Percentiles rank a stretch among this genome's conserved stretches.
Evolutionary conservation across 2,797 vertebrate genomes (phyloP).

Genomic region (Ambastaia sidthimunki): DNA sequence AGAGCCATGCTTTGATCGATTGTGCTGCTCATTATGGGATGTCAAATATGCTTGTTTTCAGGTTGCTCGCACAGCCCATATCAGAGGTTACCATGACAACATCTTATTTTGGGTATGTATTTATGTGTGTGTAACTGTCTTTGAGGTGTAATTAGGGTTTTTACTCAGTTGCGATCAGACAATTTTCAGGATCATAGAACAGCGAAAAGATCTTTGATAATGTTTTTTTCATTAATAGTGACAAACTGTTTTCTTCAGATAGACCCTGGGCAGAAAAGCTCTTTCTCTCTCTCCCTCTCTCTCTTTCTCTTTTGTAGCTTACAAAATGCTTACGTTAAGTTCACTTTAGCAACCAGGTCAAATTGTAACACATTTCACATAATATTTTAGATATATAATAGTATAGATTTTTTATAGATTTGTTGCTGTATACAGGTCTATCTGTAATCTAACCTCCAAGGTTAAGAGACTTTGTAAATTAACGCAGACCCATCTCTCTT

Average conservation of each 20-base stretch:
- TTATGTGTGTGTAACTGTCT: neutral
- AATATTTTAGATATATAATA: too few relatives aligned
- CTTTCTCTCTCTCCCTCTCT: too few relatives aligned
- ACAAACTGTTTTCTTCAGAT: neutral
- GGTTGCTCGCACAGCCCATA: neutral
- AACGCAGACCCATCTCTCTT: slow-evolving; percentile 17
- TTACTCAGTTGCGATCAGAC: neutral
- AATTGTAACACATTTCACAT: neutral
- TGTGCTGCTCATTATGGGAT: neutral
- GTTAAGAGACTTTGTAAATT: slow-evolving; percentile 6
- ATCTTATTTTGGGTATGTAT: neutral
- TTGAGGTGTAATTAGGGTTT: neutral
- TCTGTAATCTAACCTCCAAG: neutral
- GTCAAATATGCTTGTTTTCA: slow-evolving; percentile 17
- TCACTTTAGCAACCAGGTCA: neutral
- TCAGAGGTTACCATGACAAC: neutral
- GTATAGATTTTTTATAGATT: too few relatives aligned
- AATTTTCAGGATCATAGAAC: neutral
- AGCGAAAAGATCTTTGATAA: neutral
- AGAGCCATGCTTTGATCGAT: neutral
- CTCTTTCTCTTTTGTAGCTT: too few relatives aligned
- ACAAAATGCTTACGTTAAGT: neutral
- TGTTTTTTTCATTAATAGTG: neutral
- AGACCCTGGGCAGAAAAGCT: too few relatives aligned
- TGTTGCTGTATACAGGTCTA: neutral